phyloP scores from a whole-genome alignment of 1,140 invertebrate species.

The Apocrypta bakeri region DNA sequence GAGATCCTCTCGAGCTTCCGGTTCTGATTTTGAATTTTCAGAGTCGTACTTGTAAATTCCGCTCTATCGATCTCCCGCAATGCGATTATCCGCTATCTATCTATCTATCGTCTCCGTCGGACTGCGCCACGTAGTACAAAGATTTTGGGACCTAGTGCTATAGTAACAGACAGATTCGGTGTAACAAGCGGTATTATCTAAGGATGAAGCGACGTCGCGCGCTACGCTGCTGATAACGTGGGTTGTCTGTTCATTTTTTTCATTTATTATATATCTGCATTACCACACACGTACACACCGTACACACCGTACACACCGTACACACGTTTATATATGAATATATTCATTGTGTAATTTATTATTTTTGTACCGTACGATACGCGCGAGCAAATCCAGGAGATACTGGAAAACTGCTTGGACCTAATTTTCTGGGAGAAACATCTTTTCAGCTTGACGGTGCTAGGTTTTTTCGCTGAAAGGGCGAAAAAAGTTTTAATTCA shows the following conservation, averaged over 20 bases:
- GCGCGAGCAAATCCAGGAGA: too few species aligned
- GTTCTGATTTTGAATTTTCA: slow-evolving; percentile 89
- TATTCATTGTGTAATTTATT: background rate
- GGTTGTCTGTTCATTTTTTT: slow-evolving; percentile 30
- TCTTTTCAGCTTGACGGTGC: too few species aligned
- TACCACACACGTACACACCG: too few species aligned
- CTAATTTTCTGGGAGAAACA: too few species aligned
- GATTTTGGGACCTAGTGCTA: slow-evolving; percentile 32
- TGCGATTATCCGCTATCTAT: slow-evolving; percentile 7
- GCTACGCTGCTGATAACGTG: slow-evolving; percentile 19
- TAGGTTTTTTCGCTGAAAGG: too few species aligned
- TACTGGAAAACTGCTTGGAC: too few species aligned
- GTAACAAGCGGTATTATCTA: background rate
- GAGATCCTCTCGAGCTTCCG: slow-evolving; percentile 84
- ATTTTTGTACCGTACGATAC: background rate
- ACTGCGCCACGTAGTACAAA: slow-evolving; percentile 38
- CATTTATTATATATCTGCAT: background rate
- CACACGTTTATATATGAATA: too few species aligned
- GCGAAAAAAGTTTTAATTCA: too few species aligned
- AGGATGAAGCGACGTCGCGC: background rate
- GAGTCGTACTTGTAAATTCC: slow-evolving; percentile 86
- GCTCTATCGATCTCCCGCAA: background rate
- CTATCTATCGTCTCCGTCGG: slow-evolving; percentile 12
- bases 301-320: too few species aligned
- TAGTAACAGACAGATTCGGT: background rate